Evolutionary conservation across 1,140 invertebrate genomes (phyloP).

Genomic region (Prorops nasuta): DNA sequence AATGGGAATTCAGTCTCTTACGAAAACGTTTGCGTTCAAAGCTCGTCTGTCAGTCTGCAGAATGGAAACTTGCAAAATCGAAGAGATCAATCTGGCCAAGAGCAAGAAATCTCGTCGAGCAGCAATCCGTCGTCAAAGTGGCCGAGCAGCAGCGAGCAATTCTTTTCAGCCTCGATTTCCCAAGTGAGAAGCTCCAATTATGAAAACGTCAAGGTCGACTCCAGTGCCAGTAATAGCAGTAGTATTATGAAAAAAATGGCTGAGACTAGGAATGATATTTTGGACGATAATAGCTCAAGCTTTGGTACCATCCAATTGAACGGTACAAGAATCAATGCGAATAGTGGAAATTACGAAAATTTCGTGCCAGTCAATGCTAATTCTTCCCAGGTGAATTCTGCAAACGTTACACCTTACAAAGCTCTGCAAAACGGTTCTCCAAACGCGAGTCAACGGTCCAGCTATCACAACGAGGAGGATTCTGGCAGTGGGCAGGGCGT

Average conservation of each 20-base stretch:
- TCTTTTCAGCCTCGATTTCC: conserved; percentile 34
- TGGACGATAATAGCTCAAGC: too few relatives aligned
- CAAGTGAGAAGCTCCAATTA: conserved; percentile 36
- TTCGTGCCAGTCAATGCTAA: conserved; percentile 9
- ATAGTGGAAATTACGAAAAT: conserved; percentile 34
- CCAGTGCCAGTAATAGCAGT: background rate
- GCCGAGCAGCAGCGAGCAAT: conserved; percentile 24
- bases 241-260: background rate
- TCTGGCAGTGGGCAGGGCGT: too few relatives aligned
- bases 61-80: conserved; percentile 20
- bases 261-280: background rate
- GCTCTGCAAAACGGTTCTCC: too few relatives aligned
- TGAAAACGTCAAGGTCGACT: conserved; percentile 36
- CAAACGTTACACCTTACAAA: too few relatives aligned
- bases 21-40: conserved; percentile 29
- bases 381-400: too few relatives aligned
- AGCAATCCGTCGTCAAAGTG: conserved; percentile 37
- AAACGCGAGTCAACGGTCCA: too few relatives aligned
- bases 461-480: too few relatives aligned
- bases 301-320: conserved; percentile 34
- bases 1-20: conserved; percentile 20
- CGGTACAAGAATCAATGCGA: conserved; percentile 23
- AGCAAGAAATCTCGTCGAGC: conserved; percentile 22
- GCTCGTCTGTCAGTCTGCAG: conserved; percentile 22
- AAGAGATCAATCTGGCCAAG: conserved; percentile 10